Base-by-base conservation (phyloP, 2,888 invertebrate genomes). In the Matsumyia berberina region DNA sequence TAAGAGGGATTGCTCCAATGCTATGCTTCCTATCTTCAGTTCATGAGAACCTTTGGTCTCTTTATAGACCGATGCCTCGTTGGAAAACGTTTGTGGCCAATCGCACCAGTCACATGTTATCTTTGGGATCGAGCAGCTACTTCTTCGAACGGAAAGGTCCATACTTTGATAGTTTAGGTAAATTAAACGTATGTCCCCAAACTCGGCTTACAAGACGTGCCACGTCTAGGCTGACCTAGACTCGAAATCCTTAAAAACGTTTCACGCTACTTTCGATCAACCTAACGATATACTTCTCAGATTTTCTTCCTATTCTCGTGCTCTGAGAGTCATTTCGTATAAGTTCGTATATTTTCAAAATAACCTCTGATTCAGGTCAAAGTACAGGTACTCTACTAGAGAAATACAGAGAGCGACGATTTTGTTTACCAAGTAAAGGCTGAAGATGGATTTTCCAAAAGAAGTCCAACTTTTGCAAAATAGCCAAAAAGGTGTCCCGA, bases 11-110 rank as follows among this genome's bases (percentile, higher is more conserved):
- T n/a, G n/a, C n/a, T n/a, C n/a, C n/a, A n/a, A n/a, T n/a, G n/a
- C 31, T 6, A 19, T 66, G 0, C 3, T 29, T 2, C 1, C n/a
- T n/a, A 55, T 49, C 2, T 11, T 73, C 8, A 51, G n/a, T 3
- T 2, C 33, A 3, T 12, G 37, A 8, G 19, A 42, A 4, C 8
- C 42, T 17, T n/a, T 37, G 5, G 1, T 73, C 1, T 11, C 39
- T 29, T 24, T 69, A 9, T 79, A 58, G 79, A 49, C 73, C 6
- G 79, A 79, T 15, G 64, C 72, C 0, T 42, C 49, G 57, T 31
- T 72, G 11, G 15, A 31, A 39, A 73, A 66, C 19, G 35, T 35
- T 31, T 58, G 49, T 4, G 49, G 15, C 12, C 12, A 78, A 86
- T 57, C 58, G 78, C 31, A 70, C 60, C 0, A 51, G 77, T 0